phyloP scores from a whole-genome alignment of 2,113 vertebrate genomes.

The Spermophilus dauricus region DNA sequence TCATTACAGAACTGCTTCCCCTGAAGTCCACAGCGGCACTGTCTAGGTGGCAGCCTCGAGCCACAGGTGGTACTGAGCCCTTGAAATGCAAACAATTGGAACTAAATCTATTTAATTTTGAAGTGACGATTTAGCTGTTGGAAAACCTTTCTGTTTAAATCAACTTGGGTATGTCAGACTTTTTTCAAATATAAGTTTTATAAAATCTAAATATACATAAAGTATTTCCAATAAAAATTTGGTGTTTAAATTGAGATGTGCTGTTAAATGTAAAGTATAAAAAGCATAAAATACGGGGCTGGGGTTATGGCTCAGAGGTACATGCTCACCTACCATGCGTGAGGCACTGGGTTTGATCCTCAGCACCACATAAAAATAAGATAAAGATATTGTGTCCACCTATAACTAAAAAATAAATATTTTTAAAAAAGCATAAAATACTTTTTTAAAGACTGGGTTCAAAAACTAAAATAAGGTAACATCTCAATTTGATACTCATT shows the following conservation, averaged over 20 bases:
- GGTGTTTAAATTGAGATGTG: not conserved
- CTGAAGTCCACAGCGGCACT: not conserved
- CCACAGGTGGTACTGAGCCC: not conserved
- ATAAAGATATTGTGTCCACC: too few species aligned
- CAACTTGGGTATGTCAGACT: not conserved
- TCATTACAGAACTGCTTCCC: not conserved
- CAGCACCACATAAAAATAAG: too few species aligned
- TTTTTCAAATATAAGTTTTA: not conserved
- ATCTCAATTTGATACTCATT: slow-evolving; percentile 9
- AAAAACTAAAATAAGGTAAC: slow-evolving; percentile 30
- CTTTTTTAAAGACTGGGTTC: not conserved
- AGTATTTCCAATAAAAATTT: not conserved
- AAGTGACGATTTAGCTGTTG: not conserved
- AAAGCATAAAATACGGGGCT: too few species aligned
- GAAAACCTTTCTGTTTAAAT: not conserved
- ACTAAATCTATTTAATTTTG: not conserved
- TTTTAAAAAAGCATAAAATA: not conserved
- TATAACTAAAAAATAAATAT: too few species aligned
- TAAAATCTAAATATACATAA: not conserved
- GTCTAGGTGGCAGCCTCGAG: not conserved
- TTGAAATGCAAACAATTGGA: not conserved
- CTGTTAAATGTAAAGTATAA: not conserved
- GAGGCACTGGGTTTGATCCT: too few species aligned
- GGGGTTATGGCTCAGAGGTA: too few species aligned
- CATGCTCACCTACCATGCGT: too few species aligned